phyloP scores from a whole-genome alignment of 2,888 invertebrate species.

The Andrena marginata region DNA sequence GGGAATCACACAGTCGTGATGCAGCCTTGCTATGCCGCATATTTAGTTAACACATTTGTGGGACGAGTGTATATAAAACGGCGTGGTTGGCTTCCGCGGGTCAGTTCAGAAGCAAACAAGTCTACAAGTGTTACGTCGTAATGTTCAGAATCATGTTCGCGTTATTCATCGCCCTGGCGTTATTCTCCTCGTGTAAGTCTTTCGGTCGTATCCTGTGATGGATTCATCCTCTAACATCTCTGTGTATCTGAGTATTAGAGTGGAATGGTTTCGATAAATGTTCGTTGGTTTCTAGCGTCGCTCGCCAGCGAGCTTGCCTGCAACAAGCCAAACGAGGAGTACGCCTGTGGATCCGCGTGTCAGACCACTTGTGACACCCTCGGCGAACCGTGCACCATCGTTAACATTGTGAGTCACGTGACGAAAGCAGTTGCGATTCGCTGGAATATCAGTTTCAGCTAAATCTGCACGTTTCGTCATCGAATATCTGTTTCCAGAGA shows the following conservation, averaged over 20 bases:
- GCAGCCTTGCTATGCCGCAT: not conserved
- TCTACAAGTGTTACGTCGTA: not conserved
- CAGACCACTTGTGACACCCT: conserved; percentile 42
- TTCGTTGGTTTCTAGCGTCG: conserved; percentile 8
- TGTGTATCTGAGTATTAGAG: not conserved
- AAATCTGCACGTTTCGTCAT: not conserved
- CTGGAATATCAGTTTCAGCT: not conserved
- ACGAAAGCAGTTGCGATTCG: not conserved
- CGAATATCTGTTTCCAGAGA: conserved; percentile 22
- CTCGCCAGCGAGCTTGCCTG: not conserved
- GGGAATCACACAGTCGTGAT: not conserved
- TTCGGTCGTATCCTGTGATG: not conserved
- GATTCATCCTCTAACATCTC: not conserved
- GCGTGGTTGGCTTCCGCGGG: fast-evolving
- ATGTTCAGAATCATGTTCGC: conserved; percentile 33
- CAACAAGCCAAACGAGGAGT: conserved; percentile 36
- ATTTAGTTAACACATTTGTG: not conserved
- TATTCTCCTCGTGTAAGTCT: conserved; percentile 35
- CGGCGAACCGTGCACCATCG: conserved; percentile 12
- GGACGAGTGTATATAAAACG: conserved; percentile 38
- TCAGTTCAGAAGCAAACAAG: conserved; percentile 9
- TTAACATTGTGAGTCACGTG: conserved; percentile 46
- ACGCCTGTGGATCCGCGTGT: conserved; percentile 59
- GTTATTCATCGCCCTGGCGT: conserved; percentile 23
- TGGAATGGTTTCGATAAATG: not conserved